These are phyloP conservation scores for Osmoderma eremita DNA, from an alignment of 2,888 invertebrate genomes.

Conservation along the genomic window DNA sequence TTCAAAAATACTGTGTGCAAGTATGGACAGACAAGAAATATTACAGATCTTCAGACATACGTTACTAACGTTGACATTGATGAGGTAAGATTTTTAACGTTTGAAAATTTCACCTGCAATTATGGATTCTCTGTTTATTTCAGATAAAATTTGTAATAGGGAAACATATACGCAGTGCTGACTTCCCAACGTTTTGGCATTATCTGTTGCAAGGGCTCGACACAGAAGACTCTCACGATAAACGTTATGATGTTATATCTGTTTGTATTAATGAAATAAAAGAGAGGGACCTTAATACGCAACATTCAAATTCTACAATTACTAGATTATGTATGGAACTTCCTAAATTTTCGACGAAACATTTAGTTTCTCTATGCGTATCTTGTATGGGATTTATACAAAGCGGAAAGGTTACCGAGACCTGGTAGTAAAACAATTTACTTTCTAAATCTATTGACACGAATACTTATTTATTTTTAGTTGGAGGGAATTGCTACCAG, in stretches of 20 bases:
- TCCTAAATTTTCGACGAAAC: constrained; percentile 64
- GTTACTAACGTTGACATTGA: constrained; percentile 15
- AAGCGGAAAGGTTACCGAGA: constrained; percentile 65
- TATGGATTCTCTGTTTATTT: neutral
- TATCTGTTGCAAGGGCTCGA: constrained; percentile 57
- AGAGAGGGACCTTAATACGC: constrained; percentile 51
- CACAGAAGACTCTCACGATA: constrained; percentile 52
- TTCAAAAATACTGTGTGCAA: neutral
- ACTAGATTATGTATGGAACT: constrained; percentile 66
- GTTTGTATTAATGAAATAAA: constrained; percentile 56
- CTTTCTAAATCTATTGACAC: constrained; percentile 3
- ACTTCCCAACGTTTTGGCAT: constrained; percentile 56
- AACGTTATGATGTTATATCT: constrained; percentile 54
- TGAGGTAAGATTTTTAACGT: constrained; percentile 9
- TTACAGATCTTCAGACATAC: constrained; percentile 12
- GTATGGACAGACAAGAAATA: constrained; percentile 22
- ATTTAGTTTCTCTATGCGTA: constrained; percentile 68
- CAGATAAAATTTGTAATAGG: constrained; percentile 22
- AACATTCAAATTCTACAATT: constrained; percentile 65
- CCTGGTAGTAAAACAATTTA: constrained; percentile 58
- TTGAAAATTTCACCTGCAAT: too few relatives aligned
- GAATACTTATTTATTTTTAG: constrained; percentile 59
- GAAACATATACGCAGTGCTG: constrained; percentile 44
- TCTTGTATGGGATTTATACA: constrained; percentile 68
- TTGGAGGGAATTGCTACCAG: constrained; percentile 76